Conservation (phyloP, 1,140 invertebrate species). For the Neuroterus valhalla region DNA sequence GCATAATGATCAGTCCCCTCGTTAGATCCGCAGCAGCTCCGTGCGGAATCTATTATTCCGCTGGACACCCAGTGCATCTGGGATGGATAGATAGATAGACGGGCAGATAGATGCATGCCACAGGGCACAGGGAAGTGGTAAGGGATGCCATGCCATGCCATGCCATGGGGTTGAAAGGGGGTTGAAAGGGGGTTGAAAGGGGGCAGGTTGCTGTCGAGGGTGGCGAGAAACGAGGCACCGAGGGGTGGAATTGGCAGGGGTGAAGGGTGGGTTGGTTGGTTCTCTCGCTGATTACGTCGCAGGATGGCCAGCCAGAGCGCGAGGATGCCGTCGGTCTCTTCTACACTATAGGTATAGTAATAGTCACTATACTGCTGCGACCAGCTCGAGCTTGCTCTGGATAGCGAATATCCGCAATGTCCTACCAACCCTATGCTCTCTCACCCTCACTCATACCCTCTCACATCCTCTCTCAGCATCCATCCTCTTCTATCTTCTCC, state of each 20-base stretch:
- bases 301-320: conserved; percentile 68
- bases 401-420: conserved; percentile 73
- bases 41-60: conserved; percentile 52
- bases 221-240: conserved; percentile 35
- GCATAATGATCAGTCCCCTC: conserved; percentile 30
- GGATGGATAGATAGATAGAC: conserved; percentile 65
- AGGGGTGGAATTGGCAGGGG: conserved; percentile 43
- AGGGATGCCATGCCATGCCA: conserved; percentile 44
- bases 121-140: conserved; percentile 47
- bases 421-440: conserved; percentile 65
- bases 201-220: conserved; percentile 39
- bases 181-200: conserved; percentile 36
- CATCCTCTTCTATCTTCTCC: conserved; percentile 15
- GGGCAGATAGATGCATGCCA: conserved; percentile 63
- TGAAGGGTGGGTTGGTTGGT: conserved; percentile 60
- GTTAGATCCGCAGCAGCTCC: conserved; percentile 37
- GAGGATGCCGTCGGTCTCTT: conserved; percentile 59
- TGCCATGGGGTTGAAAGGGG: conserved; percentile 40
- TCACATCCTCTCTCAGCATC: conserved; percentile 15
- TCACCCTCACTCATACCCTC: conserved; percentile 39
- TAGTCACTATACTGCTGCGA: conserved; percentile 48
- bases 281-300: conserved; percentile 76
- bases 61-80: conserved; percentile 64
- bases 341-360: conserved; percentile 12
- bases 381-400: conserved; percentile 59